A percentile compares a stretch with the other conserved stretches of the same genome.
Evolutionary conservation across 2,888 invertebrate species (phyloP).

Genomic region (Diaphora mendica): DNA sequence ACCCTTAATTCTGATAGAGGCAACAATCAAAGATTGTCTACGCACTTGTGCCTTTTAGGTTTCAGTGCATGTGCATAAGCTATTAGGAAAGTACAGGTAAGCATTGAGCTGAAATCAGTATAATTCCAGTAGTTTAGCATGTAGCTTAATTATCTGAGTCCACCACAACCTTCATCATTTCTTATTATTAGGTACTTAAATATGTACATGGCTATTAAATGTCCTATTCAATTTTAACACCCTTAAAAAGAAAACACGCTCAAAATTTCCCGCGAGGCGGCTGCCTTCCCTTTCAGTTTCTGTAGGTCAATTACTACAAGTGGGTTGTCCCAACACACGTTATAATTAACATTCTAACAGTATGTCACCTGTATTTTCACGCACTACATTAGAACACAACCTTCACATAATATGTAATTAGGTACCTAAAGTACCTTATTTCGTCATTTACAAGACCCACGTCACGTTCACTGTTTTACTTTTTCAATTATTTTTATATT

Average conservation of each 20-base stretch:
- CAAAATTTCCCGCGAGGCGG: not conserved
- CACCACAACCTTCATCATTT: too few species aligned
- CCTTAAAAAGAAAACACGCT: not conserved
- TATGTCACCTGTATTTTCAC: conserved; percentile 26
- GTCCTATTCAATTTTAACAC: not conserved
- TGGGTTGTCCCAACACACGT: conserved; percentile 31
- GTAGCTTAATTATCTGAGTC: too few species aligned
- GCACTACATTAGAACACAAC: not conserved
- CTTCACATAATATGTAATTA: not conserved
- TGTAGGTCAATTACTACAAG: conserved; percentile 41
- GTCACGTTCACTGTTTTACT: not conserved
- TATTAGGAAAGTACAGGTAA: too few species aligned
- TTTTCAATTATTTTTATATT: not conserved
- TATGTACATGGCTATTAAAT: too few species aligned
- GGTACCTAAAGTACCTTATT: not conserved
- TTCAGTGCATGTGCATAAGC: not conserved
- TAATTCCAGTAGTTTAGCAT: too few species aligned
- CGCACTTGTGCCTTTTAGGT: not conserved
- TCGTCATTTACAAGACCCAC: not conserved
- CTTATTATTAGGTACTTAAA: too few species aligned
- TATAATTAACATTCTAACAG: conserved; percentile 34
- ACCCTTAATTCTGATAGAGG: too few species aligned
- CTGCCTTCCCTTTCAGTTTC: conserved; percentile 25
- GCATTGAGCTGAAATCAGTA: too few species aligned
- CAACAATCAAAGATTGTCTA: not conserved